Evolutionary conservation across 2,113 vertebrate species (phyloP).

Genomic region (Carassius gibelio): DNA sequence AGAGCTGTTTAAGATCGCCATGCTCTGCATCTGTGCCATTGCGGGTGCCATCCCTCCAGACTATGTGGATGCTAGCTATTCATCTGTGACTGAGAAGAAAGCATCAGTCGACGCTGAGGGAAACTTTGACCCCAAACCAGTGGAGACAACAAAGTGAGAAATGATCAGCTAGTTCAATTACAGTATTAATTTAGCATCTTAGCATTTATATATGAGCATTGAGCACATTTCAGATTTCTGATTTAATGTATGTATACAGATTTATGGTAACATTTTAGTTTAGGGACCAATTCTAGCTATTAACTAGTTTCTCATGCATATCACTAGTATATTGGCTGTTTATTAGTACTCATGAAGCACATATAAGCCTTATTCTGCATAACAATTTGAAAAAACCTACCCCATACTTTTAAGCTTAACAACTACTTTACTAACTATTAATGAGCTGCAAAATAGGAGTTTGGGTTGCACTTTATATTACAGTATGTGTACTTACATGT

Average conservation of each 20-base stretch:
- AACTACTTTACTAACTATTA: too few species aligned
- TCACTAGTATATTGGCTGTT: too few species aligned
- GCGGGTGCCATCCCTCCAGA: slow-evolving; percentile 90
- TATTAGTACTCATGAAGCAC: too few species aligned
- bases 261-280: neutral
- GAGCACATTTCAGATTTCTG: neutral
- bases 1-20: slow-evolving; percentile 90
- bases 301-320: too few species aligned
- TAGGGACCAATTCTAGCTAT: too few species aligned
- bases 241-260: neutral
- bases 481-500: too few species aligned
- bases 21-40: slow-evolving; percentile 91
- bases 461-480: too few species aligned
- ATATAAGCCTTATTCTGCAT: too few species aligned
- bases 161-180: neutral
- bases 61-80: slow-evolving; percentile 90
- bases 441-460: too few species aligned
- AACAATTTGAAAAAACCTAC: neutral
- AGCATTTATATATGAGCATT: neutral
- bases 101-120: slow-evolving; percentile 92
- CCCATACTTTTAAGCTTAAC: neutral
- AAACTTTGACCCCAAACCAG: slow-evolving; percentile 92
- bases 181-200: neutral
- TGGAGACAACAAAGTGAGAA: slow-evolving; percentile 91
- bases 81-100: slow-evolving; percentile 86